These are phyloP conservation scores for Quadroppia sp. DNA, from an alignment of 2,888 invertebrate genomes.

Conservation along the genomic window DNA sequence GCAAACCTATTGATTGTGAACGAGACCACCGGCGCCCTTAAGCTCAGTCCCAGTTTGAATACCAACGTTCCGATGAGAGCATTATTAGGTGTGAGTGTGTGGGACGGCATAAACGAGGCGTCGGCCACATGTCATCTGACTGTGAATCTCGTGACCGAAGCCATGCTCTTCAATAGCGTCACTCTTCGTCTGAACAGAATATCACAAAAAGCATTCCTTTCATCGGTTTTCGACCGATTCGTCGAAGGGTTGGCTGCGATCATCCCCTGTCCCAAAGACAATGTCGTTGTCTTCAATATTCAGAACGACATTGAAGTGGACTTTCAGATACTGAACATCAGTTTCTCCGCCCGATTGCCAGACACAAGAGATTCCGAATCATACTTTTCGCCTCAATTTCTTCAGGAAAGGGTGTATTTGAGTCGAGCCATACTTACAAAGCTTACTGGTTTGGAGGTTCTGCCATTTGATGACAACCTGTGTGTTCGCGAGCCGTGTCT, in stretches of 20 bases:
- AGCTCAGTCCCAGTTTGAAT: slow-evolving; percentile 83
- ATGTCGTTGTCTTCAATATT: slow-evolving; percentile 85
- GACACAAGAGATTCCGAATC: slow-evolving; percentile 64
- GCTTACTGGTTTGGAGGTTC: slow-evolving; percentile 80
- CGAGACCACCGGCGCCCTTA: slow-evolving; percentile 74
- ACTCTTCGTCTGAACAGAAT: slow-evolving; percentile 87
- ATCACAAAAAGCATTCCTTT: slow-evolving; percentile 86
- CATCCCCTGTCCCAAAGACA: slow-evolving; percentile 83
- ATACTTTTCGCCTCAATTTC: slow-evolving; percentile 79
- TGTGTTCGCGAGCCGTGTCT: slow-evolving; percentile 92
- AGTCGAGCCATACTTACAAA: slow-evolving; percentile 80
- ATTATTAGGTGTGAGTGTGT: slow-evolving; percentile 86
- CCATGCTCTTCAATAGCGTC: slow-evolving; percentile 89
- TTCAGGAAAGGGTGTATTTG: slow-evolving; percentile 89
- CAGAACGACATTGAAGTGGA: slow-evolving; percentile 54
- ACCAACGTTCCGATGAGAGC: slow-evolving; percentile 92
- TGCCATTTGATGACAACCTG: slow-evolving; percentile 93
- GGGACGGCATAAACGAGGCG: slow-evolving; percentile 88
- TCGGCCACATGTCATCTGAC: slow-evolving; percentile 86
- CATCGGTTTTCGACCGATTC: slow-evolving; percentile 74
- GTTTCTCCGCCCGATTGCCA: slow-evolving; percentile 79
- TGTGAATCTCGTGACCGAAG: slow-evolving; percentile 84
- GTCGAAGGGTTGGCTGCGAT: slow-evolving; percentile 85
- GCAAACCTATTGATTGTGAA: slow-evolving; percentile 82
- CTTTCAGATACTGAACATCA: slow-evolving; percentile 78